Evolutionary conservation across 2,797 vertebrate genomes (phyloP).

Genomic region (Enteromius fasciolatus): DNA sequence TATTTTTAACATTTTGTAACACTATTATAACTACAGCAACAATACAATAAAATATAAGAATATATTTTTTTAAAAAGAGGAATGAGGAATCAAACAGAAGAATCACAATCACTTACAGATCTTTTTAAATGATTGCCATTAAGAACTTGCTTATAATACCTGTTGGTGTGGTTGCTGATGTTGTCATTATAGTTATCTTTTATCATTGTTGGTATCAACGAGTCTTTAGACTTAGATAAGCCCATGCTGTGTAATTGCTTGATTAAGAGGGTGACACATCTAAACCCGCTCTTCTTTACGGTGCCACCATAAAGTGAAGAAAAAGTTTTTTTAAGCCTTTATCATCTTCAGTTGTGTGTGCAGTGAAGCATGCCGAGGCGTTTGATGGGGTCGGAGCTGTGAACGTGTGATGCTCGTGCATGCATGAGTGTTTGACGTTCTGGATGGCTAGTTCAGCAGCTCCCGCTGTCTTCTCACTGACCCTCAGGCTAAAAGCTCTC

Average conservation of each 20-base stretch:
- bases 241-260: background rate
- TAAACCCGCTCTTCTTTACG: background rate
- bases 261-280: background rate
- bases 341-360: background rate
- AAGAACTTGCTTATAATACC: background rate
- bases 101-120: too few species aligned
- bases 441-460: constrained; percentile 31
- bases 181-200: background rate
- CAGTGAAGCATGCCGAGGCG: background rate
- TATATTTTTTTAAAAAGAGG: too few species aligned
- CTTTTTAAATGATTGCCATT: background rate
- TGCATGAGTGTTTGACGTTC: constrained; percentile 18
- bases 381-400: background rate
- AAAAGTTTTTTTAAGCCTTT: background rate
- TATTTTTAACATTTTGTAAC: too few species aligned
- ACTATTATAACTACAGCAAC: too few species aligned
- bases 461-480: constrained; percentile 42
- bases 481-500: constrained; percentile 22
- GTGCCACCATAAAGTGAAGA: background rate
- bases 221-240: background rate
- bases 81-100: too few species aligned
- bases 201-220: background rate
- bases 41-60: too few species aligned
- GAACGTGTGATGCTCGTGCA: background rate
- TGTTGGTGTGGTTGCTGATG: background rate